phyloP scores from a whole-genome alignment of 2,797 vertebrate genomes.

The Paedocypris micromegethes region DNA sequence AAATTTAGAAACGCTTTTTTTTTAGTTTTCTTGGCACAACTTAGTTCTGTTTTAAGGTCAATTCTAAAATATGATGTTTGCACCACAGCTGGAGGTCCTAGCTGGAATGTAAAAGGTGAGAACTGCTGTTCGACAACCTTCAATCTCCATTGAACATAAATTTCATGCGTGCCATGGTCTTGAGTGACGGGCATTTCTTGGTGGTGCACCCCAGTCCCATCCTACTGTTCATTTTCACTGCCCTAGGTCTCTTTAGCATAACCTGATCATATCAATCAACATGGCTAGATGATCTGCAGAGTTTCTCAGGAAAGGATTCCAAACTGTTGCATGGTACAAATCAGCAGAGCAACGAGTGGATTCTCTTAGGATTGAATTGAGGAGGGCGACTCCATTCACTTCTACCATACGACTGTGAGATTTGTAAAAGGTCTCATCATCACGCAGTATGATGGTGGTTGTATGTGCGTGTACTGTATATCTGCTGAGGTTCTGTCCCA shows the following conservation, averaged over 20 bases:
- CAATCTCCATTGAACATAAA: slow-evolving; percentile 68
- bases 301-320: slow-evolving; percentile 38
- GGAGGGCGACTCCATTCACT: too few species aligned
- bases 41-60: slow-evolving; percentile 29
- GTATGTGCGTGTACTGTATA: slow-evolving; percentile 24
- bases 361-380: too few species aligned
- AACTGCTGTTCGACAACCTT: slow-evolving; percentile 58
- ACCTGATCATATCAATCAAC: slow-evolving; percentile 42
- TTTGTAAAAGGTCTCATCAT: slow-evolving; percentile 39
- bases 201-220: slow-evolving; percentile 62
- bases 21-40: slow-evolving; percentile 4
- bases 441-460: slow-evolving; percentile 27
- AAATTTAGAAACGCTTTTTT: slow-evolving; percentile 2
- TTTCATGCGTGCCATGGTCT: slow-evolving; percentile 64
- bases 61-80: slow-evolving; percentile 70
- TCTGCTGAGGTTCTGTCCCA: slow-evolving; percentile 36
- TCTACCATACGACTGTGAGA: too few species aligned
- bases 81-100: slow-evolving; percentile 77
- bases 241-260: slow-evolving; percentile 41
- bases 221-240: slow-evolving; percentile 62
- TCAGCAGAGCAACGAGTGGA: too few species aligned
- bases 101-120: slow-evolving; percentile 84
- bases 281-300: slow-evolving; percentile 52
- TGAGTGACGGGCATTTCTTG: slow-evolving; percentile 44
- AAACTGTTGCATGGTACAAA: too few species aligned